Evolutionary conservation across 2,113 vertebrate genomes (phyloP), one percentile per base, ranked within the genome.

Genomic region (Myrmecophaga tridactyla): DNA sequence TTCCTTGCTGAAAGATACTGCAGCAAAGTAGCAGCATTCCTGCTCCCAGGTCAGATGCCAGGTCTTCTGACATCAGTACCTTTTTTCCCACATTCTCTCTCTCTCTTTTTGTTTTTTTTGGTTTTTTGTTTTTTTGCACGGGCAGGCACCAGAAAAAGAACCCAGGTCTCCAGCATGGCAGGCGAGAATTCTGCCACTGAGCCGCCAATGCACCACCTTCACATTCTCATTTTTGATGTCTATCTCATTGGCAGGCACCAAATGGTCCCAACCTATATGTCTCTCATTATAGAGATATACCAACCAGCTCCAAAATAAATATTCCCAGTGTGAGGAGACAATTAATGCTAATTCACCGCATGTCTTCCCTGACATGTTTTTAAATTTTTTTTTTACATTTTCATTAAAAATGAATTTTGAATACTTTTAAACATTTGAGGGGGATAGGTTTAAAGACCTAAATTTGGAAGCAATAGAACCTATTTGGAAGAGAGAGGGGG

Each of bases 341-440:
- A 73, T 39, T 46, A 56, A 58, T 84, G 25, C 73, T 75, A 3
- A 69, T 34, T 86, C 48, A 77, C 17, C 48, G 4, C 48, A 48
- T n/a, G 25, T 58, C 86, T 69, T 39, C n/a, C 39, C 2, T 60
- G n/a, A 84, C 27, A 29, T 15, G 60, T 23, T 84, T 77, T n/a
- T 69, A 69, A 60, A 58, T 6, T 10, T 14, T 58, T 84, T 83
- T 84, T 12, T 84, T 65, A 31, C 2, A 25, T 48, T 89, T 76
- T 89, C 78, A 77, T 60, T 89, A 36, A 86, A 69, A 77, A 89
- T 58, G 7, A 62, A n/a, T 70, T 39, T 60, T 83, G 20, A n/a
- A 17, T 13, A 67, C 27, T 85, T 77, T 58, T 51, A 70, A 70
- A 60, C 15, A 62, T 60, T 78, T 48, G 34, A 77, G 60, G 36